Evolutionary conservation across 2,797 vertebrate species (phyloP).

Genomic region (Gobio occitaniae): DNA sequence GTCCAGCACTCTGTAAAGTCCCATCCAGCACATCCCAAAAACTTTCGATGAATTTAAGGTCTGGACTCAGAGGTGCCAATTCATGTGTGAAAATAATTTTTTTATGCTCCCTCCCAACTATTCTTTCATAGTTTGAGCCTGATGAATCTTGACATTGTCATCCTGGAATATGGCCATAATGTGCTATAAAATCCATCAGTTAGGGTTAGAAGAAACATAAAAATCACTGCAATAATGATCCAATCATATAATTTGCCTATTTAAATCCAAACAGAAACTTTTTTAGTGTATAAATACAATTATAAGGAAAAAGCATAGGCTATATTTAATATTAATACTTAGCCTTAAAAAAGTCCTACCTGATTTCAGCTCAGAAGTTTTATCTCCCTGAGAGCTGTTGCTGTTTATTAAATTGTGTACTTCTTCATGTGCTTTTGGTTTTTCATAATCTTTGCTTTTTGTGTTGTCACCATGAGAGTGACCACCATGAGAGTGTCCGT

Average conservation of each 20-base stretch:
- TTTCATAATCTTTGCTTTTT: conserved; percentile 65
- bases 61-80: too few species aligned
- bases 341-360: conserved; percentile 16
- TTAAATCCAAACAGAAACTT: too few species aligned
- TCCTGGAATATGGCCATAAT: too few species aligned
- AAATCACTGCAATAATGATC: background rate
- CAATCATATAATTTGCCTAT: too few species aligned
- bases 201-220: background rate
- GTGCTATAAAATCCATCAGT: too few species aligned
- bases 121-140: too few species aligned
- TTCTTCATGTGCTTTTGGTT: conserved; percentile 75
- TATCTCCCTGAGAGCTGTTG: conserved; percentile 11
- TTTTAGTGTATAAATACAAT: background rate
- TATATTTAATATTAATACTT: background rate
- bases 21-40: too few species aligned
- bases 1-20: too few species aligned
- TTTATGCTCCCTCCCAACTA: too few species aligned
- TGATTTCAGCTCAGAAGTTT: conserved; percentile 46
- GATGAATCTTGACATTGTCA: too few species aligned
- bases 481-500: conserved; percentile 16
- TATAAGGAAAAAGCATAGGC: background rate
- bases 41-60: too few species aligned
- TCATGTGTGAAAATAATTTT: too few species aligned
- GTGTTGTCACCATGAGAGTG: conserved; percentile 3
- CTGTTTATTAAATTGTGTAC: conserved; percentile 79